phyloP scores from a whole-genome alignment of 1,140 invertebrate species.

The Bradysia coprophila region DNA sequence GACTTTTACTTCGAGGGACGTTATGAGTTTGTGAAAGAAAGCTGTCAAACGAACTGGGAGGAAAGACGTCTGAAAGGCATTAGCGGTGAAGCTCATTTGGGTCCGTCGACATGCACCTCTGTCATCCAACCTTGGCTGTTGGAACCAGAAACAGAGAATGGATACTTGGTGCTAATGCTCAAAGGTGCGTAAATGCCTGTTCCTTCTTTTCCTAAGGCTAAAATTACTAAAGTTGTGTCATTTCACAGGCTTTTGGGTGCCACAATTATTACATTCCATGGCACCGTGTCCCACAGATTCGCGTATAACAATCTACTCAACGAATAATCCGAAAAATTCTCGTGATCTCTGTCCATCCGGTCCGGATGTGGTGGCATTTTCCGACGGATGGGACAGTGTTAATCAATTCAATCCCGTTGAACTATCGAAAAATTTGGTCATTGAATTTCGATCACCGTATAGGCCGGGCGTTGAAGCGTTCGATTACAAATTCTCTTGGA shows the following conservation, averaged over 20 bases:
- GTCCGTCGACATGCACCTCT: constrained; percentile 22
- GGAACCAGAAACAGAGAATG: constrained; percentile 32
- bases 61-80: constrained; percentile 41
- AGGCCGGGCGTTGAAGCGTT: not conserved
- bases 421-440: constrained; percentile 1
- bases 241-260: constrained; percentile 2
- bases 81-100: constrained; percentile 37
- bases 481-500: constrained; percentile 2
- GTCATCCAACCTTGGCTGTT: constrained; percentile 48
- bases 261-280: constrained; percentile 13
- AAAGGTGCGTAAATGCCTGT: too few relatives aligned
- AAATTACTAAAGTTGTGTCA: too few relatives aligned
- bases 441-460: not conserved
- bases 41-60: constrained; percentile 37
- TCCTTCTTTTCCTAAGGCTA: too few relatives aligned
- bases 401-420: constrained; percentile 15
- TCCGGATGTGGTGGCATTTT: constrained; percentile 17
- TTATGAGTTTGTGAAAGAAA: constrained; percentile 45
- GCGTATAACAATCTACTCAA: constrained; percentile 52
- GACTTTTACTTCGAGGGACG: constrained; percentile 65
- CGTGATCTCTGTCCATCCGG: constrained; percentile 44
- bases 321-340: constrained; percentile 31
- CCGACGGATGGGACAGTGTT: constrained; percentile 15
- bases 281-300: constrained; percentile 47
- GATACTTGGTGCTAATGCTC: not conserved